phyloP scores from a whole-genome alignment of 2,888 invertebrate genomes.

The Tenthredo mesomela region DNA sequence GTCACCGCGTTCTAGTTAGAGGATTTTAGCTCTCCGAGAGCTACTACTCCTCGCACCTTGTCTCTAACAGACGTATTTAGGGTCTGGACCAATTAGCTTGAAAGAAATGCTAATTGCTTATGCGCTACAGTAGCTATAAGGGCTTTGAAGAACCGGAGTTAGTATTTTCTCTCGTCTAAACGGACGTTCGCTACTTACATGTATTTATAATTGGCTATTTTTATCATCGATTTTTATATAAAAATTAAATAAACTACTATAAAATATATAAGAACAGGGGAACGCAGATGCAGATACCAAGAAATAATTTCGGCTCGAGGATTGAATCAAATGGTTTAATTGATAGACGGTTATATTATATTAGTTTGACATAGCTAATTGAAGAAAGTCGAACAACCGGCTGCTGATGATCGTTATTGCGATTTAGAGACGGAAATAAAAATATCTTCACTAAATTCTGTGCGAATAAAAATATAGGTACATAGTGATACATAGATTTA shows the following conservation, averaged over 20 bases:
- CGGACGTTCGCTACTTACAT: background rate
- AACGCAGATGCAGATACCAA: background rate
- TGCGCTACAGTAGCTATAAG: background rate
- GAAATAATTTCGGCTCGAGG: constrained; percentile 22
- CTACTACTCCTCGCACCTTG: constrained; percentile 23
- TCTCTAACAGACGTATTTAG: constrained; percentile 34
- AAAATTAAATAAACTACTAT: background rate
- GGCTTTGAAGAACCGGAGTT: background rate
- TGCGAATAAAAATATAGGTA: background rate
- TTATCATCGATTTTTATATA: background rate
- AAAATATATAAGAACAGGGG: background rate
- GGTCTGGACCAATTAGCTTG: constrained; percentile 39
- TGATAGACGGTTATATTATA: constrained; percentile 7
- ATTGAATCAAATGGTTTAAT: constrained; percentile 23
- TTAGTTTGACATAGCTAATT: constrained; percentile 10
- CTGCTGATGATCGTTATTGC: background rate
- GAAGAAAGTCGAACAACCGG: constrained; percentile 4
- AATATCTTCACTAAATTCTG: background rate
- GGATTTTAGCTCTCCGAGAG: background rate
- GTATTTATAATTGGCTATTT: background rate
- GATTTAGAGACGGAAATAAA: background rate
- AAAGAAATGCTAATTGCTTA: constrained; percentile 23
- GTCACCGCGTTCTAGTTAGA: constrained; percentile 19
- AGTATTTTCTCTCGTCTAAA: background rate
- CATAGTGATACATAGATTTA: background rate